Evolutionary conservation across 2,113 vertebrate species (phyloP).

Genomic region (Coptodon rendalli): DNA sequence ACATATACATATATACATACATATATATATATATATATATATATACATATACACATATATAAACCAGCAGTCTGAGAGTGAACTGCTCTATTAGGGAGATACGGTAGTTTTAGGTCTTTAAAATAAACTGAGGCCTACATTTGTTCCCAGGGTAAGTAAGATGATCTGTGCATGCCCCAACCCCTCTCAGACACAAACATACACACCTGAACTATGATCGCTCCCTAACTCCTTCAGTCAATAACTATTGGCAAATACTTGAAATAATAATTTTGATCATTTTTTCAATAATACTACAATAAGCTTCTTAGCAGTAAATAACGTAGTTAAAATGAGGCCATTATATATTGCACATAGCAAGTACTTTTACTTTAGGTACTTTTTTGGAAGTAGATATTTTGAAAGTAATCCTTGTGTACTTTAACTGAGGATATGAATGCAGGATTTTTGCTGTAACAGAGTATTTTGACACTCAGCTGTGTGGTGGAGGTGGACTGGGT

Average conservation of each 20-base stretch:
- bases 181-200: background rate
- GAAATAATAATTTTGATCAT: background rate
- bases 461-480: background rate
- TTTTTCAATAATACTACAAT: background rate
- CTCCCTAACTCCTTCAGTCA: background rate
- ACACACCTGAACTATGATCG: background rate
- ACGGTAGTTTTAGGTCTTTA: background rate
- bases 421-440: background rate
- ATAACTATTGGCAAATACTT: background rate
- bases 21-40: no score
- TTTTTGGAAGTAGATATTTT: background rate
- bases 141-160: background rate
- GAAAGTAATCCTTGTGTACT: background rate
- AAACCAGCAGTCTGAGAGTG: background rate
- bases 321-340: background rate
- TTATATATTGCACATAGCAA: background rate
- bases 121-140: background rate
- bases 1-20: no score
- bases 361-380: background rate
- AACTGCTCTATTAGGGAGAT: background rate
- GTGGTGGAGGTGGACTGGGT: background rate
- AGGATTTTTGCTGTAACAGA: background rate
- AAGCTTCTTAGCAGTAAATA: background rate
- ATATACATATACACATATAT: no score
- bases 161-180: background rate